Evolutionary conservation across 2,113 vertebrate species (phyloP).

Genomic region (Corythaeola cristata): DNA sequence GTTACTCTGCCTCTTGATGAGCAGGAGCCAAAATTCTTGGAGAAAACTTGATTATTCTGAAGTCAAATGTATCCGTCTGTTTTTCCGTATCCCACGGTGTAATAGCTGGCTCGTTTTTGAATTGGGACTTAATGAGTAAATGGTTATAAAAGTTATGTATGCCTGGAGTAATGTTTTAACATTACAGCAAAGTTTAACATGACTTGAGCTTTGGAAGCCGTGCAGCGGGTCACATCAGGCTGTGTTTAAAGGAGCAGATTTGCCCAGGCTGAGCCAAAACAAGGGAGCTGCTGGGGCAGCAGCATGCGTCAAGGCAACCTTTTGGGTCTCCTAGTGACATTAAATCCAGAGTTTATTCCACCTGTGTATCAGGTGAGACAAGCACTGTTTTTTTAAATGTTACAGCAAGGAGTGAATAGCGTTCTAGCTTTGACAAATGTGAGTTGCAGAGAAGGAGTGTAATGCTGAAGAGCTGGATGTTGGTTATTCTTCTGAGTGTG

Average conservation of each 20-base stretch:
- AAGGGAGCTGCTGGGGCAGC: not conserved
- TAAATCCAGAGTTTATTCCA: not conserved
- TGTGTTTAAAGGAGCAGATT: not conserved
- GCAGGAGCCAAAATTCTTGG: not conserved
- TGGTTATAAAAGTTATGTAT: not conserved
- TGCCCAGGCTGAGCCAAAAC: not conserved
- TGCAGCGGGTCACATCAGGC: not conserved
- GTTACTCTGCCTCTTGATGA: not conserved
- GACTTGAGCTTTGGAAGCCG: not conserved
- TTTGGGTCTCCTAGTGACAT: not conserved
- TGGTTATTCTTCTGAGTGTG: not conserved
- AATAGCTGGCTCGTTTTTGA: not conserved
- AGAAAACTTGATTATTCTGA: not conserved
- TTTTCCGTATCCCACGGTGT: not conserved
- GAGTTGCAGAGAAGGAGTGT: not conserved
- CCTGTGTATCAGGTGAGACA: rapidly evolving
- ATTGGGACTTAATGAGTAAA: not conserved
- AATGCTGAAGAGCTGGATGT: not conserved
- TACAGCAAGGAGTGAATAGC: not conserved
- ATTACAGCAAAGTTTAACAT: not conserved
- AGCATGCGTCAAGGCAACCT: not conserved
- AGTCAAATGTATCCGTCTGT: not conserved
- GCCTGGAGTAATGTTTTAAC: not conserved
- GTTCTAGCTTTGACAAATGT: not conserved
- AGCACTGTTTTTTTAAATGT: not conserved